Conservation (phyloP, 2,797 vertebrate genomes). For the Acanthurus leucopareius region DNA sequence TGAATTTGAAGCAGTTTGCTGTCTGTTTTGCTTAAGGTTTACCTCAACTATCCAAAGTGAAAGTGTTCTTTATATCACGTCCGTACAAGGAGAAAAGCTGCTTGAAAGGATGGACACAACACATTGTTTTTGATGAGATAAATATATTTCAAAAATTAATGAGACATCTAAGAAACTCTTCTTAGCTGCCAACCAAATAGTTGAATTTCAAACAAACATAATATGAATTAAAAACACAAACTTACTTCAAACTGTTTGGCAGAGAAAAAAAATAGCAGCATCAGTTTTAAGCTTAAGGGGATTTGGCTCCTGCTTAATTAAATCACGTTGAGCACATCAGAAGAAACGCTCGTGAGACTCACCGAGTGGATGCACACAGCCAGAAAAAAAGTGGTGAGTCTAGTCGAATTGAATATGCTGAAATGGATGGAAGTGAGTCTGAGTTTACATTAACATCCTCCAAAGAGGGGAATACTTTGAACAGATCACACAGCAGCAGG, state of each 20-base stretch:
- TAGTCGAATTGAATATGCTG: background rate
- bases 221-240: background rate
- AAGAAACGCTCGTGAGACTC: conserved; percentile 37
- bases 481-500: conserved; percentile 33
- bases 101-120: background rate
- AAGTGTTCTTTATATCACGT: background rate
- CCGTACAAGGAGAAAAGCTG: background rate
- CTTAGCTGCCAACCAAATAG: conserved; percentile 4
- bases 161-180: background rate
- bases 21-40: background rate
- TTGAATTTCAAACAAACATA: background rate
- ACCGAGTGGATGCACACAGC: background rate
- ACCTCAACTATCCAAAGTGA: background rate
- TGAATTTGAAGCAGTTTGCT: background rate
- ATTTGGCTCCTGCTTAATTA: conserved; percentile 47
- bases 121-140: background rate
- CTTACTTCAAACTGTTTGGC: conserved; percentile 35
- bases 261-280: conserved; percentile 8
- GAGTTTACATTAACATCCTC: conserved; percentile 51
- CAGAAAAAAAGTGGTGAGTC: conserved; percentile 11
- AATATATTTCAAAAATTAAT: background rate
- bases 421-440: conserved; percentile 25
- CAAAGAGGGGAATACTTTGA: conserved; percentile 47
- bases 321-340: conserved; percentile 46
- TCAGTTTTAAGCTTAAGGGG: conserved; percentile 34